Conservation (phyloP, 1,140 invertebrate genomes). For the Monomorium pharaonis region DNA sequence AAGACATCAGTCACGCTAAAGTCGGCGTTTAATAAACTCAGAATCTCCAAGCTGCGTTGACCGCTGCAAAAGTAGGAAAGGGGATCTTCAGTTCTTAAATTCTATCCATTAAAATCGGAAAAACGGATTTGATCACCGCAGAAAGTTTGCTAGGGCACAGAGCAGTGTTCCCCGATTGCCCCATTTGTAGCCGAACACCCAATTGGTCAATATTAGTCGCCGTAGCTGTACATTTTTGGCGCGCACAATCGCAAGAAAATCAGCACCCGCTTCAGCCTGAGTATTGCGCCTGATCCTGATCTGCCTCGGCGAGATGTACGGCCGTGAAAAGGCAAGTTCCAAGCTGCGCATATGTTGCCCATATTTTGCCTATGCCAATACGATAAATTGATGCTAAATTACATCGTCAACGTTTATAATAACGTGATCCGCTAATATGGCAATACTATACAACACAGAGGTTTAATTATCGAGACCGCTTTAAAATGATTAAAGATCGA, state of each 20-base stretch:
- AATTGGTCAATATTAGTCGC: constrained; percentile 80
- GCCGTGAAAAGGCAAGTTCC: constrained; percentile 81
- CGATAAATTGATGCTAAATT: not conserved
- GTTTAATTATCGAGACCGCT: not conserved
- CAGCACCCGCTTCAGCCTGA: constrained; percentile 76
- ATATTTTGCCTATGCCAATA: constrained; percentile 76
- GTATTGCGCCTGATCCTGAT: constrained; percentile 70
- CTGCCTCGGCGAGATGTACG: constrained; percentile 75
- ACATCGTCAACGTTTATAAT: not conserved
- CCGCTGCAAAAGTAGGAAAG: constrained; percentile 70
- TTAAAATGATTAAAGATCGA: not conserved
- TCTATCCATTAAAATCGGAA: not conserved
- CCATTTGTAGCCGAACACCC: constrained; percentile 81
- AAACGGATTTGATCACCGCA: constrained; percentile 71
- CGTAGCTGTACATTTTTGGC: constrained; percentile 78
- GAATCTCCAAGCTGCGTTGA: constrained; percentile 78
- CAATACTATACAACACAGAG: not conserved
- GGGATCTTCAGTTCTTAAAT: not conserved
- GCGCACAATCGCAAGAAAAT: constrained; percentile 76
- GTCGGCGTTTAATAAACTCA: constrained; percentile 82
- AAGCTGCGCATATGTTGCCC: constrained; percentile 80
- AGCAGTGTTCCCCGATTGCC: constrained; percentile 79
- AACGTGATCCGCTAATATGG: not conserved
- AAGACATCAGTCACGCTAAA: constrained; percentile 80
- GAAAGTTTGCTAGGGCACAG: constrained; percentile 78